A percentile compares a stretch with the other conserved stretches of the same genome.
These are phyloP conservation scores for Drosophila crucigera DNA, from an alignment of 2,888 invertebrate species.

Conservation along the genomic window DNA sequence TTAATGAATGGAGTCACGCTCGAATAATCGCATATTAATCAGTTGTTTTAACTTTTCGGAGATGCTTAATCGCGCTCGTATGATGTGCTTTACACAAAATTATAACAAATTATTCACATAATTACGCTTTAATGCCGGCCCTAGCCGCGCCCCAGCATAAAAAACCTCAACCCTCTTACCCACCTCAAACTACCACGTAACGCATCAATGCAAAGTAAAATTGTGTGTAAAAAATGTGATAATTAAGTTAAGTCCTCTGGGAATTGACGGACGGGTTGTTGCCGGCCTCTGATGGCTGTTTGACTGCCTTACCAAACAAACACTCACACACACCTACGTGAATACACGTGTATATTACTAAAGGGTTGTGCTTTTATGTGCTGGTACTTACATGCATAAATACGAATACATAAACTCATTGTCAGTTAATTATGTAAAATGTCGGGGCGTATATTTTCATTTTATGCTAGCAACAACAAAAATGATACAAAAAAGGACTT, in stretches of 20 bases:
- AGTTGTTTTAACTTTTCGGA: conserved; percentile 70
- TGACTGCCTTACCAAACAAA: conserved; percentile 30
- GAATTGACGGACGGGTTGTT: conserved; percentile 45
- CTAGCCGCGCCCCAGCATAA: conserved; percentile 41
- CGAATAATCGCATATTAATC: conserved; percentile 67
- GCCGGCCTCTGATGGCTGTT: conserved; percentile 24
- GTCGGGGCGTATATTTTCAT: conserved; percentile 53
- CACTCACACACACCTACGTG: not conserved
- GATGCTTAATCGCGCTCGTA: conserved; percentile 61
- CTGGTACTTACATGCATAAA: conserved; percentile 30
- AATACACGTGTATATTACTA: conserved; percentile 1
- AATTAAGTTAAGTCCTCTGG: conserved; percentile 79
- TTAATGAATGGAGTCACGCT: conserved; percentile 19
- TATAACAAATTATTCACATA: conserved; percentile 79
- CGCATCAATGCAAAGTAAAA: conserved; percentile 78
- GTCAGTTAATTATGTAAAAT: conserved; percentile 80
- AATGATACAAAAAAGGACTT: conserved; percentile 53
- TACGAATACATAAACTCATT: conserved; percentile 59
- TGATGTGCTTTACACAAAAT: conserved; percentile 70
- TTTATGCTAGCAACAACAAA: conserved; percentile 33
- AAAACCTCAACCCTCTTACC: conserved; percentile 3
- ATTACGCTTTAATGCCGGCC: conserved; percentile 70
- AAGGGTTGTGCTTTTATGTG: conserved; percentile 31
- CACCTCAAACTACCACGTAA: conserved; percentile 9
- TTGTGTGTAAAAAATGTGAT: conserved; percentile 81